Evolutionary conservation across 2,888 invertebrate genomes (phyloP), one percentile per base, ranked within the genome.

Genomic region (Merodon equestris): DNA sequence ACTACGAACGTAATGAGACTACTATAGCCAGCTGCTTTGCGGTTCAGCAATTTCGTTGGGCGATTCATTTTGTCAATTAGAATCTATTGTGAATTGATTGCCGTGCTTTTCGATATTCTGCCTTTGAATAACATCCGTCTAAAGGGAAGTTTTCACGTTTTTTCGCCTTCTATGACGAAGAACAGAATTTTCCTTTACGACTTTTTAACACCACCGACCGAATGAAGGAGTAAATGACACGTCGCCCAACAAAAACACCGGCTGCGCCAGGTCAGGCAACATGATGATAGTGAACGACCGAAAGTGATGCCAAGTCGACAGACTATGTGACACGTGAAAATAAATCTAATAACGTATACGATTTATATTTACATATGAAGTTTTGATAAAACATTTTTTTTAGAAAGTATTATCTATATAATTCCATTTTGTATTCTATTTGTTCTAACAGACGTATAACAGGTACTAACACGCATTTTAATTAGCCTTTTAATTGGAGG

Each of bases 1-100:
- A 99, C 95, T 81, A 96, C 95, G 90, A 99, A 97, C 83, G 97
- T 96, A 86, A 99, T 94, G 85, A 99, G 92, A 77, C 89, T 89
- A 81, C 88, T 88, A 47, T 86, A 88, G 58, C 89, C 87, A 61
- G 88, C 88, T 73, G 88, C 85, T 81, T 85, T 86, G 50, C 86
- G 85, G 81, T 84, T 88, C n/a, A 88, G 83, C 64, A 86, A 82
- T 82, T 86, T 87, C 17, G 86, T 81, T 56, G 83, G 82, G 17
- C 86, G 84, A 84, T 86, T 87, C 88, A 88, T 87, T 83, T 60
- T 58, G 18, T 54, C 47, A 7, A n/a, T 40, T 40, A 7, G 27
- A 27, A 27, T 50, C 56, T 54, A 60, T 18, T 60, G 53, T 15
- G 54, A 40, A 61, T 27, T 27, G 27, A 58, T 60, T 58, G 48